Base-by-base conservation (phyloP, 2,888 invertebrate species). In the Mesorhabditis sp. region DNA sequence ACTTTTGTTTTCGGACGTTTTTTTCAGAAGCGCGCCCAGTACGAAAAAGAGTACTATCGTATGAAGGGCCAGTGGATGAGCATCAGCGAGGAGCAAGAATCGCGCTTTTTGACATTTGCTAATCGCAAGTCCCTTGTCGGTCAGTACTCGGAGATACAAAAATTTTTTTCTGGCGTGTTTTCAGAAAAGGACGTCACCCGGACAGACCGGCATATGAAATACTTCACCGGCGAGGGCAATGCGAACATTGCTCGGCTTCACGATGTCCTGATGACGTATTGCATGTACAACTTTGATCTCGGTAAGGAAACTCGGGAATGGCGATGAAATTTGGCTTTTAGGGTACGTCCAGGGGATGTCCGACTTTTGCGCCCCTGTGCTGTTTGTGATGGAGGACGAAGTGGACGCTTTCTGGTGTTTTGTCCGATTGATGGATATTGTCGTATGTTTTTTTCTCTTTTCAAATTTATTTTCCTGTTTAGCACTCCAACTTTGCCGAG, bases 331-430 rank as follows among this genome's bases (percentile, higher is more conserved):
- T 41, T 43, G 13, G 15, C 43, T 69, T 79, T 43, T 74, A 88
- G 88, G 89, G 50, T 89, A 89, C 82, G 89, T 93, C 0, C 93
- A 95, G 87, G 98, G 98, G 42, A 98, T 98, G 98, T 95, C 94
- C 82, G 98, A 98, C 87, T 89, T 97, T 67, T 87, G 98, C 69
- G 93, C 96, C 5, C 97, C 97, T 0, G 91, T 98, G 81, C 88
- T 97, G 69, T 90, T 92, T 84, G 89, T 96, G 65, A 89, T 95
- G 89, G 91, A 92, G 76, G 92, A 94, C 85, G 98, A 98, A 87
- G 93, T 93, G 4, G 95, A 97, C 86, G 92, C 94, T 0, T 98
- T 98, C 88, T 98, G 98, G 98, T 95, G 95, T 87, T 98, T 98
- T 86, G 95, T 93, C 58, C 95, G 95, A 6, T 93, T 96, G 82